A percentile compares a stretch with the other conserved stretches of the same genome.
Conservation (phyloP, 2,113 vertebrate species). For the Syngnathoides biaculeatus region DNA sequence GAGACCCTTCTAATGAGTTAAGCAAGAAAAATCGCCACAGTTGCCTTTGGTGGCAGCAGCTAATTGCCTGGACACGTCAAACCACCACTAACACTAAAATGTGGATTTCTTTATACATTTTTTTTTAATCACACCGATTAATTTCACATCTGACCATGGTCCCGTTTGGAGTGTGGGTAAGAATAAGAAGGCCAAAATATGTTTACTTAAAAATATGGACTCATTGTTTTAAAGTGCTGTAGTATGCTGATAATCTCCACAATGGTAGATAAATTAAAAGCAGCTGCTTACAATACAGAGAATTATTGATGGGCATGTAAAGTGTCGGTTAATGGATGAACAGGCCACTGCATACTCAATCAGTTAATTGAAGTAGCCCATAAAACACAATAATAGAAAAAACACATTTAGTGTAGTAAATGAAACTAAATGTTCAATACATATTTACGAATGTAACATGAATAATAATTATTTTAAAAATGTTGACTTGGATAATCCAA, state of each 20-base stretch:
- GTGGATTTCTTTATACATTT: conserved; percentile 47
- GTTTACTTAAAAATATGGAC: conserved; percentile 29
- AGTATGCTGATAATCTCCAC: conserved; percentile 13
- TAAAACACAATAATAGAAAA: neutral
- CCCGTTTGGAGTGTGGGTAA: conserved; percentile 13
- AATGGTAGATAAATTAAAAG: conserved; percentile 15
- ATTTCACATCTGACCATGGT: conserved; percentile 33
- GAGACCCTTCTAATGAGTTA: conserved; percentile 78
- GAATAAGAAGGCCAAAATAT: conserved; percentile 23
- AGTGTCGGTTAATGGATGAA: conserved; percentile 18
- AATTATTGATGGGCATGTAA: neutral
- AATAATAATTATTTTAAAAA: conserved; percentile 6
- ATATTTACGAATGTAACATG: neutral
- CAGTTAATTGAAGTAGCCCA: neutral
- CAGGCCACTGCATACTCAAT: conserved; percentile 10
- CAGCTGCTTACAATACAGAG: conserved; percentile 20
- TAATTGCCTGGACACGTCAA: conserved; percentile 74
- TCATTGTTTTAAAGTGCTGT: conserved; percentile 3
- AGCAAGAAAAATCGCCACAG: conserved; percentile 79
- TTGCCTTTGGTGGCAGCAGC: conserved; percentile 73
- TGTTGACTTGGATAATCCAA: conserved; percentile 2
- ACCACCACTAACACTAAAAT: conserved; percentile 65
- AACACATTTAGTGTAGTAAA: neutral
- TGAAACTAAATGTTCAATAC: neutral
- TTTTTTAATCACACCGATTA: conserved; percentile 26